phyloP scores from a whole-genome alignment of 1,140 invertebrate genomes.

The Drosophila parabipectinata region DNA sequence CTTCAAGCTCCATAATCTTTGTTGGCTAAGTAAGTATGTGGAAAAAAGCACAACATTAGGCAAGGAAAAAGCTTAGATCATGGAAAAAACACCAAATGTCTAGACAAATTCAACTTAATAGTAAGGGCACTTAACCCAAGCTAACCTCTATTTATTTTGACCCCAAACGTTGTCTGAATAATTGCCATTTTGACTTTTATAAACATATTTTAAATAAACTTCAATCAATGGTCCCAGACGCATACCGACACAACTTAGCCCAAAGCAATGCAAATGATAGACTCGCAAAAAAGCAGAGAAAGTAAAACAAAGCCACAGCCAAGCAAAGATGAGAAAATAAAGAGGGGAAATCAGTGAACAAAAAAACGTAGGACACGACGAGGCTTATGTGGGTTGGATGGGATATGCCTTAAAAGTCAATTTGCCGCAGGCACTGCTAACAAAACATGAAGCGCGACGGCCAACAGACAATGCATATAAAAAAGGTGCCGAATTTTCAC shows the following conservation, averaged over 20 bases:
- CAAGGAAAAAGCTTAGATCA: not conserved
- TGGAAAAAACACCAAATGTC: slow-evolving; percentile 28
- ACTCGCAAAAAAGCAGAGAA: slow-evolving; percentile 28
- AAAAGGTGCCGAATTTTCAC: slow-evolving; percentile 70
- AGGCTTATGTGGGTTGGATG: not conserved
- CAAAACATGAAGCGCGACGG: slow-evolving; percentile 65
- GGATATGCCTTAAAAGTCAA: slow-evolving; percentile 74
- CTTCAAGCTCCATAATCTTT: too few species aligned
- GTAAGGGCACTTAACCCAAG: slow-evolving; percentile 43
- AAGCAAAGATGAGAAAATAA: slow-evolving; percentile 27
- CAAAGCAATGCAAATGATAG: slow-evolving; percentile 61
- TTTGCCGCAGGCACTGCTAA: slow-evolving; percentile 76
- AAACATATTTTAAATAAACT: slow-evolving; percentile 80
- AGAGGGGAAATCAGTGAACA: slow-evolving; percentile 35
- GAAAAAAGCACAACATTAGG: not conserved
- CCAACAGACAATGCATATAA: slow-evolving; percentile 70
- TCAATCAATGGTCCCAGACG: slow-evolving; percentile 73
- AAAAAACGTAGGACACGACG: not conserved
- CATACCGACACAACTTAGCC: slow-evolving; percentile 33
- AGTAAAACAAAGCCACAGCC: slow-evolving; percentile 31
- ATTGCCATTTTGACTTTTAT: slow-evolving; percentile 77
- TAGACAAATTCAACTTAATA: slow-evolving; percentile 67
- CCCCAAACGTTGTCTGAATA: slow-evolving; percentile 53
- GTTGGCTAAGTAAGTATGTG: not conserved
- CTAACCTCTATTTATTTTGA: slow-evolving; percentile 17